Base-by-base conservation (phyloP, 2,113 vertebrate species). In the Microcebus griseorufus region DNA sequence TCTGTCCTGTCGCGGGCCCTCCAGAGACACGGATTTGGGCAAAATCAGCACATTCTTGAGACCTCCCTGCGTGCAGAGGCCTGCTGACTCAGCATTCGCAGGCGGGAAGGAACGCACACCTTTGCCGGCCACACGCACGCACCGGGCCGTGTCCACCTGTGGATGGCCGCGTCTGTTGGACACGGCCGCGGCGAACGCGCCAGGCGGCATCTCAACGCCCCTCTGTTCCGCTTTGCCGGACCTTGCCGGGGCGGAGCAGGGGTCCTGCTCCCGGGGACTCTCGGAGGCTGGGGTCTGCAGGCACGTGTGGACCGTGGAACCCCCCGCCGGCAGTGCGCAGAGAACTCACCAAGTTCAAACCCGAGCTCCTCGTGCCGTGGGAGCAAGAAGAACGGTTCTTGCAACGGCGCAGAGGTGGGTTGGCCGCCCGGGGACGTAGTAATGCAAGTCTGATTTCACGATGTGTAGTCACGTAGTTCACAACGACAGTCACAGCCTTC, bases 101-200 rank as follows among this genome's bases (percentile, higher is more conserved):
- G 81, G 20, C 23, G 10, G 81, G 34, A 27, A n/a, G 34, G 80
- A 13, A 53, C 62, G 17, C n/a, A 32, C 27, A 14, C 17, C 5
- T 7, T 14, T 14, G 16, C 51, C 4, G 2, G 13, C 39, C 9
- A 0, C 10, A 20, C 13, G 39, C 72, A 17, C 11, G 39, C 14
- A 3, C 3, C 42, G 51, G 42, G 76, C 27, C 65, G 11, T 37
- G 11, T 37, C 18, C 27, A 73, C 51, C 51, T 14, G 51, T 53
- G 14, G 14, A 53, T 48, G 14, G 51, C 51, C 53, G 16, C 53
- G 5, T 53, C 53, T 17, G 53, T 53, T 5, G 5, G 16, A 17
- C 5, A 18, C 53, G 5, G 53, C 53, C 53, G 16, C 53, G 4
- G 53, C 53, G 0, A 62, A 13, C 4, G 53, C 53, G 16, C 53